Conservation (phyloP, 2,888 invertebrate species). For the Dicranocentrus wangi region DNA sequence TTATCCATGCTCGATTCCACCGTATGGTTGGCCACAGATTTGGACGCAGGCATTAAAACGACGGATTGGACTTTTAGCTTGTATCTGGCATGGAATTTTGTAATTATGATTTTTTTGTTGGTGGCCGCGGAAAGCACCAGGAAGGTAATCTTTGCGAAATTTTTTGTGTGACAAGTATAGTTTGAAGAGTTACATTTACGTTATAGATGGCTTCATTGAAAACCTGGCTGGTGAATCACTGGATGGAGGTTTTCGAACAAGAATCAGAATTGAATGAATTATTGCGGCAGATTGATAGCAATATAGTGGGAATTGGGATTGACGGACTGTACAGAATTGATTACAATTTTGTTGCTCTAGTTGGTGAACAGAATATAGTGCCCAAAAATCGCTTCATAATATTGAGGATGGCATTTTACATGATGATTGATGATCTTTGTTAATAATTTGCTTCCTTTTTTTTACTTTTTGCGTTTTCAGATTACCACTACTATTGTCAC, state of each 20-base stretch:
- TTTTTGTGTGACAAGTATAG: no score
- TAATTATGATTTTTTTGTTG: not conserved
- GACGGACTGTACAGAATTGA: constrained; percentile 43
- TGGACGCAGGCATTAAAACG: constrained; percentile 37
- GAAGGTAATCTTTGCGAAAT: no score
- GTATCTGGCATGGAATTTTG: constrained; percentile 14
- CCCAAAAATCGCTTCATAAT: no score
- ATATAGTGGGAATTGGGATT: constrained; percentile 28
- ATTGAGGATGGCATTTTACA: no score
- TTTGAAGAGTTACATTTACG: not conserved
- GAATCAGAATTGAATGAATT: constrained; percentile 34
- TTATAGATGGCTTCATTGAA: constrained; percentile 38
- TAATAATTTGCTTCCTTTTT: no score
- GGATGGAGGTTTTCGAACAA: constrained; percentile 16
- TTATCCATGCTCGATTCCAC: constrained; percentile 23
- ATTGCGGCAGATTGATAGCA: constrained; percentile 22
- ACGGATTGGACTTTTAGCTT: constrained; percentile 9
- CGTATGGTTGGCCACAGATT: constrained; percentile 41
- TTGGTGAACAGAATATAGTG: no score
- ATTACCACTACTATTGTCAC: constrained; percentile 41
- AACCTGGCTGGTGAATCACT: constrained; percentile 33
- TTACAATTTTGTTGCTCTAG: constrained; percentile 41
- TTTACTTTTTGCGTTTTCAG: not conserved
- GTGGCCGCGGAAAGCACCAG: constrained; percentile 23
- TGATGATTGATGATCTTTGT: no score